Evolutionary conservation across 2,888 invertebrate genomes (phyloP), one percentile per base, ranked within the genome.

Genomic region (Ornithoptera priamus): DNA sequence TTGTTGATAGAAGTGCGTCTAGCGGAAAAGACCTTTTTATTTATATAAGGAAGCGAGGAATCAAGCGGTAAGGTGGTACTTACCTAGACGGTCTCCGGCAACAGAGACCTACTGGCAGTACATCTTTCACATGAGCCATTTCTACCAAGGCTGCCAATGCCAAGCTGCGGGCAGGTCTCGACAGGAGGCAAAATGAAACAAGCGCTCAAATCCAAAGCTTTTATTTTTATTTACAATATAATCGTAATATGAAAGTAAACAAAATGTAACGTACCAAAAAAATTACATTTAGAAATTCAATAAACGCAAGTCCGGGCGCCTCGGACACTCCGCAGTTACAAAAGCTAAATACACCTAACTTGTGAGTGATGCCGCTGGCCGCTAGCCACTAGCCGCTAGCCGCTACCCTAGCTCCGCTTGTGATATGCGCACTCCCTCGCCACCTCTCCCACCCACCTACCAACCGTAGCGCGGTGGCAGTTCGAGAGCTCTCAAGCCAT

Each of bases 201-300:
- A 79, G 78, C 76, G 67, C 78, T 83, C 88, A 90, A 91, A 90
- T 92, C 89, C 90, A 92, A 92, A 92, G 92, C 92, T 91, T 92
- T 92, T 88, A 89, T 90, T 89, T 87, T 90, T 92, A 91, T 92
- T 90, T 92, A 91, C 91, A 91, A 88, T 91, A 85, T 86, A 89
- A 83, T 82, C 77, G 78, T 83, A 82, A 90, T 92, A 92, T 89
- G 91, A 92, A 92, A 92, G 90, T 92, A 91, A 92, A 90, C 92
- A 92, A 92, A 91, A 87, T 88, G 85, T 90, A 88, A 90, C 86
- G 85, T 90, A 91, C 88, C 86, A 89, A 90, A 86, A 70, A 85
- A 85, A 85, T 79, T 86, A 85, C 82, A 86, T 87, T 88, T 87
- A 86, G 82, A 85, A 81, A 85, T 84, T 80, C 81, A 81, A 83